Base-by-base conservation (phyloP, 2,888 invertebrate species). In the Acanthosoma haemorrhoidale region DNA sequence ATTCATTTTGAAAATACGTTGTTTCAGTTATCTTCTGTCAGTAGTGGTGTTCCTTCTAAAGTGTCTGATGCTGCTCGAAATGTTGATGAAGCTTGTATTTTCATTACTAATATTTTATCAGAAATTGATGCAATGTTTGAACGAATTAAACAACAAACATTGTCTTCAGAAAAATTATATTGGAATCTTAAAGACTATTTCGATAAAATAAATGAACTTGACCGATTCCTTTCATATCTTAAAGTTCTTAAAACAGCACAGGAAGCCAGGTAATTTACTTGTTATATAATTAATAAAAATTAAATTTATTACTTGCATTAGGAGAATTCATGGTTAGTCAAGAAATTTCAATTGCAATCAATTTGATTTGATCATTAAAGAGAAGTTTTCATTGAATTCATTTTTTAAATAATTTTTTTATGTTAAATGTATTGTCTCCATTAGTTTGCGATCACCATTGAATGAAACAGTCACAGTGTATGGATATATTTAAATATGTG, bases 191-290 rank as follows among this genome's bases (percentile, higher is more conserved):
- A 80, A 73, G 80, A 78, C 41, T 79, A 85, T 2, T 80, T 83
- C 75, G 78, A 78, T 18, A 83, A 84, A 76, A 84, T 84, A 75
- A 79, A 81, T 60, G 77, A 80, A 2, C 78, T 83, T 1, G 85
- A 88, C 76, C 83, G 83, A 74, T 80, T 85, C 9, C 78, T 84
- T 34, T 84, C 85, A 43, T 92, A 92, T 79, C 80, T 91, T 69
- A 86, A 84, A 77, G 84, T 89, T 51, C 83, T 90, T 75, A 85
- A 88, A 77, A 85, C 85, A 76, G 84, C 92, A 75, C 88, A 92
- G 77, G 86, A 87, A 74, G 81, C 91, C 67, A 88, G 89, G 89
- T 89, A 79, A 76, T 74, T 71, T 29, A 21, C 11, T 15, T 18
- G 5, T 36, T 1, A 11, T n/a, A n/a, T n/a, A n/a, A n/a, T n/a